A percentile compares a stretch with the other conserved stretches of the same genome.
Conservation (phyloP, 2,888 invertebrate species). For the Ptychoptera contaminata region DNA sequence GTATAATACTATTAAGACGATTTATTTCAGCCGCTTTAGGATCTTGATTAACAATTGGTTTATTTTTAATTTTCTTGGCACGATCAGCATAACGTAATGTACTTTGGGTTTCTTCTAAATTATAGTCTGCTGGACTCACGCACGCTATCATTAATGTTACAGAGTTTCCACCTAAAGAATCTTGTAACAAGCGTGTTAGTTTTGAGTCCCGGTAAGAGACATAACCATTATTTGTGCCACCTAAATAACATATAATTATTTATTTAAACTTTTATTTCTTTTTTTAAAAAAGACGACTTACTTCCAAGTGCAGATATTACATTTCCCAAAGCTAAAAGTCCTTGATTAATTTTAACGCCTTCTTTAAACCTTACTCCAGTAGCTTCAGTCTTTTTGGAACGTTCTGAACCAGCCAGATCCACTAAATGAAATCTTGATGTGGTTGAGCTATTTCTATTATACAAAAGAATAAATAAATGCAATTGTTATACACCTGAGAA, state of each 20-base stretch:
- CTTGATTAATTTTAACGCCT: conserved; percentile 84
- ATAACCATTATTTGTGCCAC: conserved; percentile 38
- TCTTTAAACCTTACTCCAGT: conserved; percentile 78
- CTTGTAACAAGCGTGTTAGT: conserved; percentile 79
- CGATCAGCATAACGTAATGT: conserved; percentile 81
- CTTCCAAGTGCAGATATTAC: conserved; percentile 86
- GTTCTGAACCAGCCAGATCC: conserved; percentile 82
- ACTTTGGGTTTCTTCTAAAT: conserved; percentile 74
- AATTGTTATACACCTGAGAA: too few relatives aligned
- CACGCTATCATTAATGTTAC: conserved; percentile 94
- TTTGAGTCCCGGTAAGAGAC: conserved; percentile 88
- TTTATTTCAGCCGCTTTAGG: conserved; percentile 63
- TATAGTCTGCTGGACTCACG: conserved; percentile 81
- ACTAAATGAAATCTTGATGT: conserved; percentile 81
- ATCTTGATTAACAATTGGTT: conserved; percentile 75
- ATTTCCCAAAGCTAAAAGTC: conserved; percentile 79
- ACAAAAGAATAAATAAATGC: not conserved
- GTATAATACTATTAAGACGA: conserved; percentile 53
- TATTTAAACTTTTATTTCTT: too few relatives aligned
- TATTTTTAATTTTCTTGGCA: conserved; percentile 75
- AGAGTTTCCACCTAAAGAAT: conserved; percentile 88
- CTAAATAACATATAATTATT: too few relatives aligned
- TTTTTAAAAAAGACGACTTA: too few relatives aligned
- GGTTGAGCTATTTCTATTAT: conserved; percentile 47
- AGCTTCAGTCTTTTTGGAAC: conserved; percentile 80